Evolutionary conservation across 2,797 vertebrate genomes (phyloP).

Genomic region (Chaetodon trifasciatus): DNA sequence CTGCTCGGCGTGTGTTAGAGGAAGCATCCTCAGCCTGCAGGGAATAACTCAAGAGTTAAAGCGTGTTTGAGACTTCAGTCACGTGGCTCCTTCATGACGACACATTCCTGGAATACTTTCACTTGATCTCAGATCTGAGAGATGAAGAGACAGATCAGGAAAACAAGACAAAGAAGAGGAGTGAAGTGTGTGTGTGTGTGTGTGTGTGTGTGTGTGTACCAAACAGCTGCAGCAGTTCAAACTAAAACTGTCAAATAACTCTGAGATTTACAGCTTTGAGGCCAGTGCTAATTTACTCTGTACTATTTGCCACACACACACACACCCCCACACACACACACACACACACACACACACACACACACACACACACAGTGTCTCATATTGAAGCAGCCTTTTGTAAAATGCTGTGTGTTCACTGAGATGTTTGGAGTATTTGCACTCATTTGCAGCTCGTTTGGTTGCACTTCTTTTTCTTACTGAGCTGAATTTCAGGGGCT

Average conservation of each 20-base stretch:
- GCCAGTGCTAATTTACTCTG: constrained; percentile 13
- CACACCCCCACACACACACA: background rate
- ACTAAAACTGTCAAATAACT: constrained; percentile 23
- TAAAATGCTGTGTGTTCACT: background rate
- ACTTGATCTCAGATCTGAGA: constrained; percentile 22
- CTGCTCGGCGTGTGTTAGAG: background rate
- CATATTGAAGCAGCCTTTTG: background rate
- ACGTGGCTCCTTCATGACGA: constrained; percentile 9
- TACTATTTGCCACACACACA: background rate
- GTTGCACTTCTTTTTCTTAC: no score
- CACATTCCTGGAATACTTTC: constrained; percentile 15
- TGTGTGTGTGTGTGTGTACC: background rate
- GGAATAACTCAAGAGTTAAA: background rate
- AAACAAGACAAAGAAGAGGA: background rate
- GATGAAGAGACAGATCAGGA: background rate
- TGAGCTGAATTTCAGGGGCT: no score
- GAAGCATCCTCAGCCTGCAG: background rate
- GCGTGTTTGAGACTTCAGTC: background rate
- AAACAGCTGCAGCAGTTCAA: constrained; percentile 35
- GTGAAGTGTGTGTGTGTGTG: background rate
- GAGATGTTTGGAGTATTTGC: no score
- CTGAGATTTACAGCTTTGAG: constrained; percentile 35
- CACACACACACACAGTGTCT: background rate
- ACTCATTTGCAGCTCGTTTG: no score
- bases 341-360: background rate